Evolutionary conservation across 35 echinoderm and acorn worm genomes (phyloP), one percentile per base, ranked within the genome.

Genomic region (Apostichopus japonicus): DNA sequence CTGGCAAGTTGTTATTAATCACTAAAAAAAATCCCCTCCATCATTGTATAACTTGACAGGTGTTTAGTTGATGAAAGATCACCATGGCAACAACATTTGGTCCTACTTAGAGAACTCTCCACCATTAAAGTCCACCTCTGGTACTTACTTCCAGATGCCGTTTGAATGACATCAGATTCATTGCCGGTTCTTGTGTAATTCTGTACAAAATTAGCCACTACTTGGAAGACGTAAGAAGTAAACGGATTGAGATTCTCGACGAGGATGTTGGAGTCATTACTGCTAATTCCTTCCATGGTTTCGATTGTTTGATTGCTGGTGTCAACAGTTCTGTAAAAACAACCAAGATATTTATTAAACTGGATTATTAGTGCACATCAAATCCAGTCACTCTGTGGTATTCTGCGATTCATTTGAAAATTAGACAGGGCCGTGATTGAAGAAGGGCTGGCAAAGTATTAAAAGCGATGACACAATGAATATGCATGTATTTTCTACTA

Each of bases 181-280:
- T 51, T 23, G 58, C 91, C 83, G 7, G 8, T 65, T 82, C 58
- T 92, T 10, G 91, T 83, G 53, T 92, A 92, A 71, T 83, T 82
- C 91, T 82, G 78, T 52, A 65, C 23, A 70, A 82, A 92, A 17
- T 62, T 92, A 54, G 91, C 91, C 8, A 82, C 78, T 21, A 92
- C 78, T 65, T 71, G 80, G 91, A 92, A 92, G 91, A 79, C 65
- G 63, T 92, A 92, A 17, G 17, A 84, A 84, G 81, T 84, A 57
- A 84, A 84, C 55, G 81, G 81, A 23, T 7, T 7, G 17, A 75
- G 71, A 23, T n/a, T n/a, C 1, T 3, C 17, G 6, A 75, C 71
- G 6, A n/a, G 16, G 17, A 75, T 21, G 7, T 8, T 19, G 71
- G 71, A 75, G 63, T 4, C 7, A 15, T 11, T 19, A 21, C 17